Percentiles rank a stretch among this genome's conserved stretches.
Evolutionary conservation across 2,888 invertebrate genomes (phyloP).

Genomic region (Ichneumon xanthorius): DNA sequence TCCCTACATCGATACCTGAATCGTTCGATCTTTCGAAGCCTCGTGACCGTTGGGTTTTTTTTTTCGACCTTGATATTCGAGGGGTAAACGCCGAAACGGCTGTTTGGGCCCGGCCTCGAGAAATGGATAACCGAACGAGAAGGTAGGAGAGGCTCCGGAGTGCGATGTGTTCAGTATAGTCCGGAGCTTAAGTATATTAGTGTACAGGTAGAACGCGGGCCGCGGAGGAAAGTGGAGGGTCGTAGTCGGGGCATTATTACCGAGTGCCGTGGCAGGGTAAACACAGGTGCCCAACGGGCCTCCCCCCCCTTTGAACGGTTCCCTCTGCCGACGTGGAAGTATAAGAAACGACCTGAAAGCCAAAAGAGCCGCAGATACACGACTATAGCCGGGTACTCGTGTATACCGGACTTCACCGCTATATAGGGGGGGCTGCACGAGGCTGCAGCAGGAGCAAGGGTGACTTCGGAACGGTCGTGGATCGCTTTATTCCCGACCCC

Average conservation of each 20-base stretch:
- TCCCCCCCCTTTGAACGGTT: not conserved
- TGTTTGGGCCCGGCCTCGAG: not conserved
- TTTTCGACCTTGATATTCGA: not conserved
- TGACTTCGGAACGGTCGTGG: slow-evolving; percentile 41
- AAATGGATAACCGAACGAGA: not conserved
- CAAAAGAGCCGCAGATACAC: slow-evolving; percentile 30
- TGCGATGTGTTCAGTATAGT: slow-evolving; percentile 1
- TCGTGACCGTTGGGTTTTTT: not conserved
- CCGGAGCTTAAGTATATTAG: not conserved
- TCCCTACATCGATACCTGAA: not conserved
- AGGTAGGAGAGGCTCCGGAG: not conserved
- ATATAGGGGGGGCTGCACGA: slow-evolving; percentile 5
- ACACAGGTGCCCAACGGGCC: slow-evolving; percentile 75
- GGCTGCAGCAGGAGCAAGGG: slow-evolving; percentile 10
- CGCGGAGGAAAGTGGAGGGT: slow-evolving; percentile 34
- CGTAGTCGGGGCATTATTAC: slow-evolving; percentile 70
- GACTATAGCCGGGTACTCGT: not conserved
- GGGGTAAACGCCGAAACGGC: not conserved
- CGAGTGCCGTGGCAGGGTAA: slow-evolving; percentile 74
- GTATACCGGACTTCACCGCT: not conserved
- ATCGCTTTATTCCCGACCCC: slow-evolving; percentile 50
- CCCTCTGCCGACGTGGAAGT: slow-evolving; percentile 19
- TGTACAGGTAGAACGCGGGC: slow-evolving; percentile 43
- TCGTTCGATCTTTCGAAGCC: not conserved
- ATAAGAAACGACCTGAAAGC: slow-evolving; percentile 36